Conservation (phyloP, 2,113 vertebrate genomes). For the Petaurus breviceps region DNA sequence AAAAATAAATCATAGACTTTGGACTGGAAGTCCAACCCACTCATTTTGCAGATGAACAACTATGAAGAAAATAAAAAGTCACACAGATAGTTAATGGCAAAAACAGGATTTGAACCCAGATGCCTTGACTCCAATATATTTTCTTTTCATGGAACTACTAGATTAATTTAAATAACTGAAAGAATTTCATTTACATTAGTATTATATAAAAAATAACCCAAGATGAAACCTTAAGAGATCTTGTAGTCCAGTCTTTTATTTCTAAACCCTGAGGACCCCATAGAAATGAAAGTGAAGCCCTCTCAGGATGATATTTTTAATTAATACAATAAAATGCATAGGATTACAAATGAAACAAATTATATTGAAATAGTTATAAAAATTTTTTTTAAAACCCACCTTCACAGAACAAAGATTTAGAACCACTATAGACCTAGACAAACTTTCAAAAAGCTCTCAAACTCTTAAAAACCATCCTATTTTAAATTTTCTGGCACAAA, state of each 20-base stretch:
- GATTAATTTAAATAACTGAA: neutral
- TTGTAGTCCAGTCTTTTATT: neutral
- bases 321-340: neutral
- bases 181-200: slow-evolving; percentile 18
- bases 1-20: slow-evolving; percentile 18
- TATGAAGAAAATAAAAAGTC: neutral
- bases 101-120: neutral
- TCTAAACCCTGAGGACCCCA: neutral
- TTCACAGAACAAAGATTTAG: neutral
- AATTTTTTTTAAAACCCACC: neutral
- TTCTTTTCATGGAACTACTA: neutral
- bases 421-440: neutral
- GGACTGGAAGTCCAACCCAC: neutral
- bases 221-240: neutral
- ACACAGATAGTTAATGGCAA: neutral
- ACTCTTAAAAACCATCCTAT: neutral
- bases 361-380: neutral
- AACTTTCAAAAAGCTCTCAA: neutral
- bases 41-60: neutral
- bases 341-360: neutral
- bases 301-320: neutral
- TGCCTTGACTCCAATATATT: neutral
- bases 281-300: neutral
- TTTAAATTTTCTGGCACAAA: neutral
- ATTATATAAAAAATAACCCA: neutral